phyloP scores from a whole-genome alignment of 2,888 invertebrate genomes.

The Drosophila ochracea region DNA sequence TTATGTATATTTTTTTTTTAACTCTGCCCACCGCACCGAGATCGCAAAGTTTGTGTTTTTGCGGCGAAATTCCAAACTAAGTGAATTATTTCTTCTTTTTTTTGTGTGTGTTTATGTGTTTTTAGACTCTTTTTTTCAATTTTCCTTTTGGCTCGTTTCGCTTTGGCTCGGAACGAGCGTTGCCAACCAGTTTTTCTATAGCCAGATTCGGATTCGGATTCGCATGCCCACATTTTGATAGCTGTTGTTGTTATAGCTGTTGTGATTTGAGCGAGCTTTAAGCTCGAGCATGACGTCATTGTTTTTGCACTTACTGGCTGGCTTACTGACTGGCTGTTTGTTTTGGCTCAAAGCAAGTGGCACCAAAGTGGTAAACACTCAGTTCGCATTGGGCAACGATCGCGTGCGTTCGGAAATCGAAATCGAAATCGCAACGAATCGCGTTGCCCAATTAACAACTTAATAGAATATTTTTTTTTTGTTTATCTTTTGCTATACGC shows the following conservation, averaged over 20 bases:
- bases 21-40: constrained; percentile 57
- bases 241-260: constrained; percentile 30
- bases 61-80: constrained; percentile 80
- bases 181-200: constrained; percentile 72
- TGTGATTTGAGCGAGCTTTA: constrained; percentile 59
- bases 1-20: constrained; percentile 18
- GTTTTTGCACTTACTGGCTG: constrained; percentile 56
- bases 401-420: constrained; percentile 71
- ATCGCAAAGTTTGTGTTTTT: constrained; percentile 52
- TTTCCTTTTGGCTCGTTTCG: constrained; percentile 77
- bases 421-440: constrained; percentile 40
- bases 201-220: constrained; percentile 71
- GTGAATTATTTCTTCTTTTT: constrained; percentile 67
- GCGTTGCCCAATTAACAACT: constrained; percentile 42
- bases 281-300: constrained; percentile 78
- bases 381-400: constrained; percentile 80
- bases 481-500: constrained; percentile 8
- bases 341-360: constrained; percentile 63
- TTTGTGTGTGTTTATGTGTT: constrained; percentile 28
- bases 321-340: constrained; percentile 36
- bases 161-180: constrained; percentile 65
- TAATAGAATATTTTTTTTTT: constrained; percentile 23
- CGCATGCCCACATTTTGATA: constrained; percentile 70
- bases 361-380: constrained; percentile 57
- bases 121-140: constrained; percentile 64